phyloP scores from a whole-genome alignment of 2,888 invertebrate species.

The Ceriagrion tenellum region DNA sequence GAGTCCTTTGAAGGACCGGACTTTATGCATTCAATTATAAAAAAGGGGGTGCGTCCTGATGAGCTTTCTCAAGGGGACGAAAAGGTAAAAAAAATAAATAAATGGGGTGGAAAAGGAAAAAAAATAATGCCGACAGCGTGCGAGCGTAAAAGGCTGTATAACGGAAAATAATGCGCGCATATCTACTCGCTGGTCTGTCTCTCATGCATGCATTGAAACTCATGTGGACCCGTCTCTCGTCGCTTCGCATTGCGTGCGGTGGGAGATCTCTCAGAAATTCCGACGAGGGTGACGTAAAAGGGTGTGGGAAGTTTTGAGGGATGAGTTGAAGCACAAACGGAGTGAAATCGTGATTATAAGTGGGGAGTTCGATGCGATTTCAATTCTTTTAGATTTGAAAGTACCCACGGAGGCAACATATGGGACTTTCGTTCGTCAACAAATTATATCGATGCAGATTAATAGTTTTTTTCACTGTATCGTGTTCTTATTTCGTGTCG shows the following conservation, averaged over 20 bases:
- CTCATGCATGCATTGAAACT: not conserved
- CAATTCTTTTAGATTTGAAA: too few species aligned
- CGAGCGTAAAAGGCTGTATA: not conserved
- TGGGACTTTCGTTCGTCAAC: too few species aligned
- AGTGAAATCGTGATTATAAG: too few species aligned
- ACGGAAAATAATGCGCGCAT: not conserved
- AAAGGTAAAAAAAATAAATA: not conserved
- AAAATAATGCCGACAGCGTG: not conserved
- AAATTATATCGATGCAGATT: too few species aligned
- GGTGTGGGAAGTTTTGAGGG: not conserved
- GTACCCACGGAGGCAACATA: too few species aligned
- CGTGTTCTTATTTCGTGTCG: too few species aligned
- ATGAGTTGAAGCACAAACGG: too few species aligned
- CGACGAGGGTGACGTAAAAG: not conserved
- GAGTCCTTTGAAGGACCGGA: not conserved
- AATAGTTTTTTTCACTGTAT: too few species aligned
- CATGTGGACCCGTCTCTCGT: not conserved
- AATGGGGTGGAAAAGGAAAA: not conserved
- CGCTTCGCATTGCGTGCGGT: not conserved
- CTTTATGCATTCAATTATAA: conserved; percentile 12
- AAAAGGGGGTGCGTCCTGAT: not conserved
- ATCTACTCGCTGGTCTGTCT: not conserved
- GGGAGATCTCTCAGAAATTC: not conserved
- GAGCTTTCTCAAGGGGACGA: not conserved
- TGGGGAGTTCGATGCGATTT: too few species aligned